phyloP scores from a whole-genome alignment of 1,140 invertebrate genomes.

The Aleiodes sp. region DNA sequence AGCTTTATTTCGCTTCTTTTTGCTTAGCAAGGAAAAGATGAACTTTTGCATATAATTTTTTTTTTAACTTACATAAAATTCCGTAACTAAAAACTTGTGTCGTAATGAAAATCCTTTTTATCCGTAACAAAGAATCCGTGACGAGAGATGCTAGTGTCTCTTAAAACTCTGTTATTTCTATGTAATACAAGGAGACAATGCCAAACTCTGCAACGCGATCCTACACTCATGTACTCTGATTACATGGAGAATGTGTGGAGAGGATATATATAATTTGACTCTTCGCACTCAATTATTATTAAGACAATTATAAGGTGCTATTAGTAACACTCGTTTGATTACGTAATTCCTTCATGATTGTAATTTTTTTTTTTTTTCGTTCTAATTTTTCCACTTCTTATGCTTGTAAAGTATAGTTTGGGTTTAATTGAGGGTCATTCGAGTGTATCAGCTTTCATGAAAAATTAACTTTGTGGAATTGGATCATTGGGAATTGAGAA shows the following conservation, averaged over 20 bases:
- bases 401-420: too few relatives aligned
- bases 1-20: too few relatives aligned
- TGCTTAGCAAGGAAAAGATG: too few relatives aligned
- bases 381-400: too few relatives aligned
- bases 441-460: too few relatives aligned
- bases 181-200: conserved; percentile 63
- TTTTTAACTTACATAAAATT: background rate
- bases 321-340: conserved; percentile 28
- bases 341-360: conserved; percentile 21
- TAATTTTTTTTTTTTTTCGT: too few relatives aligned
- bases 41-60: background rate
- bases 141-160: background rate
- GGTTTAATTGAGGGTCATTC: too few relatives aligned
- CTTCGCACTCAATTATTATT: conserved; percentile 28
- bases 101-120: background rate
- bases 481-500: too few relatives aligned
- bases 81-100: background rate
- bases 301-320: conserved; percentile 24
- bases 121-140: background rate
- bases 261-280: conserved; percentile 45
- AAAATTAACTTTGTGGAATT: too few relatives aligned
- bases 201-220: conserved; percentile 51
- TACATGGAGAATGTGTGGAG: conserved; percentile 47
- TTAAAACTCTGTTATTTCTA: conserved; percentile 28
- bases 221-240: conserved; percentile 47